Evolutionary conservation across 2,888 invertebrate species (phyloP), one percentile per base, ranked within the genome.

Genomic region (Agrochola macilenta): DNA sequence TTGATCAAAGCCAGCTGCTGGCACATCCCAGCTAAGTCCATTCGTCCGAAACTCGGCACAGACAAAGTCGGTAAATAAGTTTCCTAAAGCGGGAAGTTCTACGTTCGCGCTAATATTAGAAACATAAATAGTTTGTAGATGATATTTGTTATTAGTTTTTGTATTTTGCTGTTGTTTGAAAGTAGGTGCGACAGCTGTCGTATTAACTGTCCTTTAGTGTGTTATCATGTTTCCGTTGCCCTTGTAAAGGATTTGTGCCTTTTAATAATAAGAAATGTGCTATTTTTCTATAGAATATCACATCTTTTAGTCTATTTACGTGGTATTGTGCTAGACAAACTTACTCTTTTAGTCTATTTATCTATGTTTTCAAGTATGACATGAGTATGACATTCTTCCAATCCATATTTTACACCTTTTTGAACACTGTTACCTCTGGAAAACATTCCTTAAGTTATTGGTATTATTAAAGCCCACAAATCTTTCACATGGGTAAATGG

Each of bases 11-110:
- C 77, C 86, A 82, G 83, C 78, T 85, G 79, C 76, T 65, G 60
- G 78, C 76, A 79, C 76, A 82, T 84, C 78, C 73, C 74, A 57
- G 78, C 54, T 74, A 86, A 88, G 85, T 88, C 85, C 76, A 84
- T 88, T 87, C 79, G 74, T 64, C 74, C 74, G 70, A 77, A 88
- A 87, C 77, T 88, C 78, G 23, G 60, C 68, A 68, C 70, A 81
- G 76, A 85, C 76, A 83, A 88, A 88, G 81, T 88, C 78, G 66
- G 70, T 81, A 85, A 88, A 88, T 83, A 86, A 89, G 87, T 90
- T 88, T 81, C 74, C 66, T 74, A 60, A 82, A 85, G 79, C 79
- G 66, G 60, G 66, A 88, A 88, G 87, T 89, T 87, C 58, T 71
- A 75, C 86, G 65, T 77, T 72, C 66, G 17, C 66, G 54, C 70